A percentile compares a stretch with the other conserved stretches of the same genome.
Conservation (phyloP, 2,113 vertebrate species). For the Bubo blakistoni region DNA sequence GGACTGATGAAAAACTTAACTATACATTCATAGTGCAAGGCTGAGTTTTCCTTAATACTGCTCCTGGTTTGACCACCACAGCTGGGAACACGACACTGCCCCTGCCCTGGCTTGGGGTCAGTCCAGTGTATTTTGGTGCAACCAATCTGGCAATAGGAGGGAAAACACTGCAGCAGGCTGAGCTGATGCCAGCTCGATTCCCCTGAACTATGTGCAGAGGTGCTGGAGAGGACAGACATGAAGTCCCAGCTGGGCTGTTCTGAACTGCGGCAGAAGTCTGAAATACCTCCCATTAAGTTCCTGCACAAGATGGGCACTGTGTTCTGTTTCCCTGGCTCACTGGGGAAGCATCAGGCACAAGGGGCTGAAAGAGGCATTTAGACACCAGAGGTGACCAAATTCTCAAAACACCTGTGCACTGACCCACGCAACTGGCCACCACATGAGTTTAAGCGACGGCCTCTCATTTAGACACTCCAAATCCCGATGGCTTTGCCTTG, state of each 20-base stretch:
- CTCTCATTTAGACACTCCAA: not conserved
- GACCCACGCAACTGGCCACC: not conserved
- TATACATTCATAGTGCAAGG: too few species aligned
- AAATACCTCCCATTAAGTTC: not conserved
- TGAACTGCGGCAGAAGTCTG: not conserved
- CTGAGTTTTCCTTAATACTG: not conserved
- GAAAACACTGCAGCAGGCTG: not conserved
- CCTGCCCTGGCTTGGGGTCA: not conserved
- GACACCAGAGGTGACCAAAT: not conserved
- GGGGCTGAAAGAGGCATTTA: not conserved
- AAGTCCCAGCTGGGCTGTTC: not conserved
- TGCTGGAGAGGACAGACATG: not conserved
- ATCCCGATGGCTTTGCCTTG: accelerated
- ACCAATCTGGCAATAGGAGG: not conserved
- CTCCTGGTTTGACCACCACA: not conserved
- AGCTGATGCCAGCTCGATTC: not conserved
- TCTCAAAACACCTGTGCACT: not conserved
- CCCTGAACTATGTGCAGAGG: not conserved
- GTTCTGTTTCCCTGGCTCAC: not conserved
- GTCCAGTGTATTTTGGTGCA: not conserved
- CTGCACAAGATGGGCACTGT: not conserved
- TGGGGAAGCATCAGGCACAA: not conserved
- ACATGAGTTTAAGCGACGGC: not conserved
- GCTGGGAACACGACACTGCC: too few species aligned
- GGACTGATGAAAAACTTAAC: not conserved